Evolutionary conservation across 2,113 vertebrate species (phyloP), one percentile per base, ranked within the genome.

Genomic region (Cynopterus brachyotis): DNA sequence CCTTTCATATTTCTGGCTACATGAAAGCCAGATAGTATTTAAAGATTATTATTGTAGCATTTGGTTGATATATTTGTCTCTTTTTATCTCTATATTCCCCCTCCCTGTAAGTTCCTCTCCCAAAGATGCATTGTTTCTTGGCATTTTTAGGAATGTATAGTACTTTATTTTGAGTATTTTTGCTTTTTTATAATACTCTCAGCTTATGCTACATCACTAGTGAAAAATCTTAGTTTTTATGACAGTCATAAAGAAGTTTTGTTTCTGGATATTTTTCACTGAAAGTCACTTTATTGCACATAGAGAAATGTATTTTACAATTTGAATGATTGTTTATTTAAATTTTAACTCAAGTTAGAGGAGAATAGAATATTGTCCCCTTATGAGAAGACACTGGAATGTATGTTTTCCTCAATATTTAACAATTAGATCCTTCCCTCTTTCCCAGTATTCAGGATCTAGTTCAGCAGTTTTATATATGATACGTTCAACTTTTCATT

Each of bases 181-280:
- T 64, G 37, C 57, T 75, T 85, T 57, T 5, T 85, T n/a, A 53
- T 67, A 57, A 30, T 89, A 50, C 57, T n/a, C 55, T 95, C 26
- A 60, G 45, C 15, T 79, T 92, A 42, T 72, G 22, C 60, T 94
- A 4, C 2, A 59, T 79, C 37, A 59, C 57, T 70, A 32, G 47
- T 79, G 7, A 84, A 78, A 89, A 72, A 62, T 32, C 62, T 84
- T 88, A 92, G 40, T 80, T 93, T 79, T 85, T 92, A 37, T 89
- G 89, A 80, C 22, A 53, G 32, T 12, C 32, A 15, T 80, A 66
- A 60, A 8, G 40, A 92, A 80, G 22, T 22, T n/a, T 30, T 67
- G n/a, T 85, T 92, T 93, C 57, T 92, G 55, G 75, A 70, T 82
- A 83, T 83, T 96, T 89, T 85, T 50, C 28, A 72, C 37, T 75